Conservation (phyloP, 2,888 invertebrate genomes). For the Antheraea assamensis region DNA sequence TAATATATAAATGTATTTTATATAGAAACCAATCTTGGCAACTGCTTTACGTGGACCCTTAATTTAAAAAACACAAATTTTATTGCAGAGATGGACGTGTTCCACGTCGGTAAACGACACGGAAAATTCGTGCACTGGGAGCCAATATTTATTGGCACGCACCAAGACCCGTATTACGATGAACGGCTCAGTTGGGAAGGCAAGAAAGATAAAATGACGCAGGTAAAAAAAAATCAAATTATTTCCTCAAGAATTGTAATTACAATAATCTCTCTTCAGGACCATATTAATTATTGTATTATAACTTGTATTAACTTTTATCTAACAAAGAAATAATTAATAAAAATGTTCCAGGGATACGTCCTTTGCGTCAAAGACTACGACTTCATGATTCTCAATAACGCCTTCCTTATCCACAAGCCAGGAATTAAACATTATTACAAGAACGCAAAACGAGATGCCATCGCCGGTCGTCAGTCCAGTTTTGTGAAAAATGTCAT, state of each 20-base stretch:
- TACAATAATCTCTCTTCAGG: not conserved
- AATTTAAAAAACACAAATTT: constrained; percentile 21
- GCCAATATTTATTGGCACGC: constrained; percentile 96
- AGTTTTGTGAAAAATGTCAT: constrained; percentile 89
- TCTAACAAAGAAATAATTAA: not conserved
- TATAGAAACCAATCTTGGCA: constrained; percentile 11
- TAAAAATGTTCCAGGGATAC: constrained; percentile 87
- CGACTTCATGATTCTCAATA: constrained; percentile 95
- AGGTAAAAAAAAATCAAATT: constrained; percentile 81
- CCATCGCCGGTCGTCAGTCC: constrained; percentile 89
- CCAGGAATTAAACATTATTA: constrained; percentile 94
- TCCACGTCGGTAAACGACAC: constrained; percentile 91
- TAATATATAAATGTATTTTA: constrained; percentile 13
- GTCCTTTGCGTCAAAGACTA: constrained; percentile 94
- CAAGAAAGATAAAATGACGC: constrained; percentile 97
- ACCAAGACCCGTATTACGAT: constrained; percentile 93
- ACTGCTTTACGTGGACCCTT: not conserved
- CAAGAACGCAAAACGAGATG: constrained; percentile 89
- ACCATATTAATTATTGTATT: too few relatives aligned
- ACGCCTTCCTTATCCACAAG: constrained; percentile 95
- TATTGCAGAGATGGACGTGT: constrained; percentile 85
- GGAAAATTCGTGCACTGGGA: constrained; percentile 94
- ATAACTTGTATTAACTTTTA: not conserved
- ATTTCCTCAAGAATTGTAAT: not conserved
- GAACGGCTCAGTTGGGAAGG: constrained; percentile 97